Conservation (phyloP, 2,113 vertebrate species). For the Python bivittatus region DNA sequence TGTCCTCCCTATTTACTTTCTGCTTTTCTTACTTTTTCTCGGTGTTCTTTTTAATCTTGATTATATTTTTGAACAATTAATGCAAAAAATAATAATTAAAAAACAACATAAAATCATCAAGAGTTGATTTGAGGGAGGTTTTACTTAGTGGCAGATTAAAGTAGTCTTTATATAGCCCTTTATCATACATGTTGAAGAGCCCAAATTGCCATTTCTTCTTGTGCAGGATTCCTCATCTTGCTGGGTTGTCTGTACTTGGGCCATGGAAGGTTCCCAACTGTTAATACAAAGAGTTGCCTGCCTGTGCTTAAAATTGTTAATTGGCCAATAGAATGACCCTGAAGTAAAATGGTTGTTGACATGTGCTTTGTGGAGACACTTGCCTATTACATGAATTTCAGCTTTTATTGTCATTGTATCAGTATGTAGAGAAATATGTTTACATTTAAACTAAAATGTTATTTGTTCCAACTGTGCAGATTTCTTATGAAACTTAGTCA, state of each 20-base stretch:
- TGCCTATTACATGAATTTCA: background rate
- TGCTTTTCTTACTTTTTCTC: too few species aligned
- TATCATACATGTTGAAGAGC: background rate
- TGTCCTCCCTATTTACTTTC: too few species aligned
- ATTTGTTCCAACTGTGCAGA: constrained; percentile 64
- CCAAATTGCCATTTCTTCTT: background rate
- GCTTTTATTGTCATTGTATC: background rate
- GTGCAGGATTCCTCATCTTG: background rate
- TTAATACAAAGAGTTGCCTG: background rate
- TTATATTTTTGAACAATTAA: too few species aligned
- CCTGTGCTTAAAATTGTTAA: background rate
- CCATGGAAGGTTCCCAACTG: background rate
- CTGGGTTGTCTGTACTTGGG: background rate
- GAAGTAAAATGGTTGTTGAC: background rate
- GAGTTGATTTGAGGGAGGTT: background rate
- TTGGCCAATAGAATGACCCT: background rate
- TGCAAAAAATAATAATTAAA: background rate
- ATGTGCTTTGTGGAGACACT: background rate
- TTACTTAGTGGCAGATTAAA: background rate
- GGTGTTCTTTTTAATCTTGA: too few species aligned
- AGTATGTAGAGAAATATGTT: background rate
- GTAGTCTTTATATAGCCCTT: background rate
- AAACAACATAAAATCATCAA: background rate
- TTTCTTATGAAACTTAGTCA: constrained; percentile 99
- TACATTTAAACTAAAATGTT: background rate